These are phyloP conservation scores for Thamnophis sirtalis DNA, from an alignment of 2,113 vertebrate genomes.

Conservation along the genomic window DNA sequence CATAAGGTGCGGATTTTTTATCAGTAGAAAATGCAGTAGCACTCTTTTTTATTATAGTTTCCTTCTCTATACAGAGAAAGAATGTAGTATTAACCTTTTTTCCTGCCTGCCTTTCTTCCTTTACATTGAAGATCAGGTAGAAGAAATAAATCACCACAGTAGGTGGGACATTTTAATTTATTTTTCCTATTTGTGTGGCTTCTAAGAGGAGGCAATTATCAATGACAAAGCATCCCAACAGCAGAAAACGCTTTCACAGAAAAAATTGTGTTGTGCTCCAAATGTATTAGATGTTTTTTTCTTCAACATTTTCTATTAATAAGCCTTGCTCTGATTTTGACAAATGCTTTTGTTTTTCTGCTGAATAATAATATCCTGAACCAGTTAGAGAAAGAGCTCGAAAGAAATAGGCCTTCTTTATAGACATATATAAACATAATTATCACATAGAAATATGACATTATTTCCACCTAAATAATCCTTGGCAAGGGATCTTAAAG, in stretches of 20 bases:
- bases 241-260: neutral
- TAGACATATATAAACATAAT: neutral
- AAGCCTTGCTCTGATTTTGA: neutral
- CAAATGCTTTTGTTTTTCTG: constrained; percentile 17
- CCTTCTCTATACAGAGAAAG: neutral
- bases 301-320: neutral
- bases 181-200: neutral
- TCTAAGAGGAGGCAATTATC: neutral
- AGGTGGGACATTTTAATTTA: neutral
- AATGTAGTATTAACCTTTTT: neutral
- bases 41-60: neutral
- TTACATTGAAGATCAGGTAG: neutral
- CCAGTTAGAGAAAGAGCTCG: neutral
- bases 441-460: neutral
- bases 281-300: neutral
- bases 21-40: neutral
- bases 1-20: neutral
- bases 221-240: neutral
- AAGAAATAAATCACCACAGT: neutral
- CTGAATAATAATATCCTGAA: constrained; percentile 6
- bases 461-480: neutral
- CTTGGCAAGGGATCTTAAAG: neutral
- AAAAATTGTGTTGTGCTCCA: neutral
- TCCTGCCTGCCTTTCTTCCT: neutral
- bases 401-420: neutral